phyloP scores from a whole-genome alignment of 2,888 invertebrate species.

The Andrena dorsata region DNA sequence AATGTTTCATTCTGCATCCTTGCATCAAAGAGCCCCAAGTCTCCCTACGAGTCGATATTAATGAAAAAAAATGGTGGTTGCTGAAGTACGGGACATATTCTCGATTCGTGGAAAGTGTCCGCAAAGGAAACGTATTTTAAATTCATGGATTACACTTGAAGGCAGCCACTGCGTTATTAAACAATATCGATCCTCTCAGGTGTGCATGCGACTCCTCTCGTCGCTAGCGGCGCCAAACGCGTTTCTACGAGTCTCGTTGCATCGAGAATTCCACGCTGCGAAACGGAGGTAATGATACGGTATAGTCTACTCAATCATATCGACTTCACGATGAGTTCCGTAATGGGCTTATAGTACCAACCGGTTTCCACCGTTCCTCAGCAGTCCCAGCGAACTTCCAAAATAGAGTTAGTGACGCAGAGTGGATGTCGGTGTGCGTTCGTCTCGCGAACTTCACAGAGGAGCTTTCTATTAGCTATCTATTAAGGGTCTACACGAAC shows the following conservation, averaged over 20 bases:
- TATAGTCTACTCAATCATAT: constrained; percentile 56
- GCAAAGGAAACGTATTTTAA: not conserved
- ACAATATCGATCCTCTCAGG: constrained; percentile 18
- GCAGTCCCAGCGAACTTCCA: constrained; percentile 18
- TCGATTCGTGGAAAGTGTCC: too few species aligned
- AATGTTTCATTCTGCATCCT: too few species aligned
- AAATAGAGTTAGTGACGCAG: constrained; percentile 44
- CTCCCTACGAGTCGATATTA: too few species aligned
- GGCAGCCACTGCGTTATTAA: not conserved
- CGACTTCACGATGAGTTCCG: constrained; percentile 48
- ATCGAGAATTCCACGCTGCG: constrained; percentile 26
- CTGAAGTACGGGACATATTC: too few species aligned
- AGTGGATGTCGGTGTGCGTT: not conserved
- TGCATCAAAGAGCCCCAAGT: too few species aligned
- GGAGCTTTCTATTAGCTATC: constrained; percentile 4
- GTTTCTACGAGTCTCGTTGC: constrained; percentile 46
- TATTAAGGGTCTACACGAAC: not conserved
- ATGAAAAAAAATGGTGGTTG: too few species aligned
- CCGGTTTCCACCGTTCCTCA: constrained; percentile 38
- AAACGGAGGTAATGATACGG: constrained; percentile 49
- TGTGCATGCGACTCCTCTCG: constrained; percentile 8
- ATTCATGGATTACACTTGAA: not conserved
- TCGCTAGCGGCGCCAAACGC: constrained; percentile 15
- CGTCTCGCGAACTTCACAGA: not conserved
- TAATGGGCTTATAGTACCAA: constrained; percentile 34